phyloP scores from a whole-genome alignment of 2,113 vertebrate species.

The Aix galericulata region DNA sequence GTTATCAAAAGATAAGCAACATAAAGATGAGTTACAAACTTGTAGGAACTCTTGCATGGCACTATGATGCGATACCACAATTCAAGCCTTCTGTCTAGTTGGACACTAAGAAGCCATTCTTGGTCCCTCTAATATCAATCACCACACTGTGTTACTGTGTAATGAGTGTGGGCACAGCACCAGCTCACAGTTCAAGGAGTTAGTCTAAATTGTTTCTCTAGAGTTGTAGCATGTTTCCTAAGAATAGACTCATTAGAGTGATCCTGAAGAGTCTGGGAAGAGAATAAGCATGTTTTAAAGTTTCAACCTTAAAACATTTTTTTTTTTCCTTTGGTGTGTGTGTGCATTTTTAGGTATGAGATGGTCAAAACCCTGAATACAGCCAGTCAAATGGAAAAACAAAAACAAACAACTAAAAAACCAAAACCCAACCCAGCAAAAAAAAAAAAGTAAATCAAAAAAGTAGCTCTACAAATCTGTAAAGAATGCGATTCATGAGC shows the following conservation, averaged over 20 bases:
- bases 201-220: not conserved
- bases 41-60: not conserved
- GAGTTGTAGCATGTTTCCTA: not conserved
- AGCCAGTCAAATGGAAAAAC: not conserved
- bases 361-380: not conserved
- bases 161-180: accelerated
- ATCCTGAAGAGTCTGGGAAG: not conserved
- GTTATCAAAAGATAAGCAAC: accelerated
- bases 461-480: not conserved
- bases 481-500: not conserved
- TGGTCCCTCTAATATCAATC: not conserved
- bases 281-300: not conserved
- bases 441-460: not conserved
- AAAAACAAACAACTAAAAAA: not conserved
- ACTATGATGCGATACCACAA: not conserved
- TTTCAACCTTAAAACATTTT: not conserved
- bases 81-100: not conserved
- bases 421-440: not conserved
- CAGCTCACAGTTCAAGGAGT: not conserved
- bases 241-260: not conserved
- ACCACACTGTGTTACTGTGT: not conserved
- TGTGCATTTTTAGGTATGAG: not conserved
- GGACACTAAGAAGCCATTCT: not conserved
- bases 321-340: too few relatives aligned
- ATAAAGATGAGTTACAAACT: not conserved